These are phyloP conservation scores for Anguilla anguilla DNA, from an alignment of 2,797 vertebrate species.

Conservation along the genomic window DNA sequence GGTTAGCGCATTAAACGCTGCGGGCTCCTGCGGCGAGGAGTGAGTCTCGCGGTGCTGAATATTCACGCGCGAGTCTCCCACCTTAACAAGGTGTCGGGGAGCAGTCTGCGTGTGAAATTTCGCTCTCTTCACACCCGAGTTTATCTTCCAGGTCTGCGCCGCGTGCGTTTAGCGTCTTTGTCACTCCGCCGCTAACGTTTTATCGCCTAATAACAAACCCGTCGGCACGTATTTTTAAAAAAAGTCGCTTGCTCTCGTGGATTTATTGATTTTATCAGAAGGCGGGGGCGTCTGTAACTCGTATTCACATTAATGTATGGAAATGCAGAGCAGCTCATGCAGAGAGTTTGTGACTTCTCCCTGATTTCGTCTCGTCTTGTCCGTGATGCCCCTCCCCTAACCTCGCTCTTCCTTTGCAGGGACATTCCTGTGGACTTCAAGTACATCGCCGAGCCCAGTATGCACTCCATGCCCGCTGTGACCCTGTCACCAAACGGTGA, in stretches of 20 bases:
- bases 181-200: not conserved
- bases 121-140: not conserved
- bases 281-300: too few species aligned
- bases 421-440: conserved; percentile 99
- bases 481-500: conserved; percentile 96
- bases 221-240: too few species aligned
- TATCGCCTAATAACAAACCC: too few species aligned
- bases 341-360: too few species aligned
- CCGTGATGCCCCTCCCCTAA: not conserved
- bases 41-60: not conserved
- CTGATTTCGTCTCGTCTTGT: too few species aligned
- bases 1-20: not conserved
- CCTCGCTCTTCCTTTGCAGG: conserved; percentile 73
- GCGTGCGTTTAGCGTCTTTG: not conserved
- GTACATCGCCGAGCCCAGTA: conserved; percentile 98
- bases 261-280: too few species aligned
- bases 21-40: not conserved
- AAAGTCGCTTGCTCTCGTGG: too few species aligned
- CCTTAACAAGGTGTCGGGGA: not conserved
- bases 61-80: not conserved
- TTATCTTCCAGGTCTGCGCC: not conserved
- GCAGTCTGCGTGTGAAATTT: not conserved
- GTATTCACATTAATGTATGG: too few species aligned
- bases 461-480: conserved; percentile 99
- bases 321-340: too few species aligned